Conservation (phyloP, 2,113 vertebrate species). For the Podarcis cretensis region DNA sequence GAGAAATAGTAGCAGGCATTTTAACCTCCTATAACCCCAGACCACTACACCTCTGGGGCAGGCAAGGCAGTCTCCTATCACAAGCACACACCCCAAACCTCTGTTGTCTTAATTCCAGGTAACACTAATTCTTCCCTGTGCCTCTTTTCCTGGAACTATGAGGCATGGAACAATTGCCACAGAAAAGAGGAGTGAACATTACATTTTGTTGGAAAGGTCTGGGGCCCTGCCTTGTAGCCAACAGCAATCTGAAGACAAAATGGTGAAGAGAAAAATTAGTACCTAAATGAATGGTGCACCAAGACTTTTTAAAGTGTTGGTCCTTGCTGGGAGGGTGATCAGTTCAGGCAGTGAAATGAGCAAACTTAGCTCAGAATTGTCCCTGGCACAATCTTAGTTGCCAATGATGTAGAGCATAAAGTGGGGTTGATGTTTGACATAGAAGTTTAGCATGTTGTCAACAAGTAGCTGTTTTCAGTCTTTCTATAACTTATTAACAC, state of each 20-base stretch:
- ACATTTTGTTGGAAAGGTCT: not conserved
- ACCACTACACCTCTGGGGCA: not conserved
- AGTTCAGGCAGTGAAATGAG: not conserved
- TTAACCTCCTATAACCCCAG: no score
- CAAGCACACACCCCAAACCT: not conserved
- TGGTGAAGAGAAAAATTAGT: no score
- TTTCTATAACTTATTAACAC: not conserved
- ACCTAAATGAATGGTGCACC: no score
- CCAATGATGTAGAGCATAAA: no score
- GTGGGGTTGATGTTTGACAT: not conserved
- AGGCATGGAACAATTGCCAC: not conserved
- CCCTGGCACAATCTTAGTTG: not conserved
- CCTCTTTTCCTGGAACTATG: no score
- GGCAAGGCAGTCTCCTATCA: not conserved
- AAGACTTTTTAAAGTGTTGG: no score
- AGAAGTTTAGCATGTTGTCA: not conserved
- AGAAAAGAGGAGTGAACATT: not conserved
- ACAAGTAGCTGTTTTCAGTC: not conserved
- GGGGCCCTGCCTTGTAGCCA: no score
- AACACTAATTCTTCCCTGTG: not conserved
- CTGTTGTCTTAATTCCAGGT: not conserved
- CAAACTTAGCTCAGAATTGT: not conserved
- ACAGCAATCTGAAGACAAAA: no score
- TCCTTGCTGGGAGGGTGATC: no score
- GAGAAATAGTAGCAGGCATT: no score